phyloP scores from a whole-genome alignment of 2,113 vertebrate genomes.

The Corapipo altera region DNA sequence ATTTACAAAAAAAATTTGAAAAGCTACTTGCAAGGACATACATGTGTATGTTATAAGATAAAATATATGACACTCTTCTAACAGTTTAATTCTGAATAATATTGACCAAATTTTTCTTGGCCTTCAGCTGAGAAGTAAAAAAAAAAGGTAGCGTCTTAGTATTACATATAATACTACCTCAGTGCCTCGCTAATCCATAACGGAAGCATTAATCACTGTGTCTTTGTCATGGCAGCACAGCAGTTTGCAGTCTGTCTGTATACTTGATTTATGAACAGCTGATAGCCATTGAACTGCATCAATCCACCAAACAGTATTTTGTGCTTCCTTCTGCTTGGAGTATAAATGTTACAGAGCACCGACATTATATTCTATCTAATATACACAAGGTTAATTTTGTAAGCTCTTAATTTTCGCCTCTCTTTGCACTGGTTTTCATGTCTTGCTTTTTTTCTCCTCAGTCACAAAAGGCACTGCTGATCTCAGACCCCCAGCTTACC shows the following conservation, averaged over 20 bases:
- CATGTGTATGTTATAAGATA: not conserved
- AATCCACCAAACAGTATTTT: not conserved
- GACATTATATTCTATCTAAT: not conserved
- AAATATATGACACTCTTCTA: not conserved
- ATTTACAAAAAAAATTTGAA: not conserved
- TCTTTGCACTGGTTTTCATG: not conserved
- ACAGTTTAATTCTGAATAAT: not conserved
- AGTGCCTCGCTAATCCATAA: constrained; percentile 30
- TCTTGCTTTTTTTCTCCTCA: not conserved
- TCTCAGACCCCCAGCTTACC: not conserved
- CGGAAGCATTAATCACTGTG: constrained; percentile 38
- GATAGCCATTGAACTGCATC: constrained; percentile 49
- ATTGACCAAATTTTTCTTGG: not conserved
- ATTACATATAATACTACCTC: not conserved
- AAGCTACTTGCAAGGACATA: not conserved
- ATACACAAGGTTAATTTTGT: not conserved
- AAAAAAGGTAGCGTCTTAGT: not conserved
- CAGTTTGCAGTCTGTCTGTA: constrained; percentile 25
- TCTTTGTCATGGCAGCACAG: constrained; percentile 31
- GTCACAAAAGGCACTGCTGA: not conserved
- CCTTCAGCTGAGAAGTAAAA: constrained; percentile 12
- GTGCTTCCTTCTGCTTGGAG: not conserved
- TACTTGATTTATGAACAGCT: constrained; percentile 52
- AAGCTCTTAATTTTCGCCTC: not conserved
- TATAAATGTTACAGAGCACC: not conserved